A percentile compares a stretch with the other conserved stretches of the same genome.
Evolutionary conservation across 2,113 vertebrate species (phyloP).

Genomic region (Arenaria interpres): DNA sequence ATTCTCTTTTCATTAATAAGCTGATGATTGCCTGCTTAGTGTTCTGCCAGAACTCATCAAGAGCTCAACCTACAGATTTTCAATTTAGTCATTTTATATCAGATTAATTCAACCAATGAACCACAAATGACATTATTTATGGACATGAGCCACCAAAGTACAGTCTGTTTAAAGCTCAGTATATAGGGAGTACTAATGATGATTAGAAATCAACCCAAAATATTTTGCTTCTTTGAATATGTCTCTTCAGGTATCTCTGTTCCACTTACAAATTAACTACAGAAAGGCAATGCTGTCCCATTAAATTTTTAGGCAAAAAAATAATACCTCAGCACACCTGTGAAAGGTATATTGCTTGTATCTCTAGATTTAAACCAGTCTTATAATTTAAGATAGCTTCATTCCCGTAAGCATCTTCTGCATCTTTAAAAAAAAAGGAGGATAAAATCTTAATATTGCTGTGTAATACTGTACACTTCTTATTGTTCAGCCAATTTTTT

Average conservation of each 20-base stretch:
- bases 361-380: not conserved
- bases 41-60: conserved; percentile 48
- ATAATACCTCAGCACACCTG: not conserved
- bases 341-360: not conserved
- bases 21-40: not conserved
- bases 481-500: not conserved
- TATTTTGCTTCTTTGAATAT: conserved; percentile 9
- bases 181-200: not conserved
- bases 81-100: conserved; percentile 56
- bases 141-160: not conserved
- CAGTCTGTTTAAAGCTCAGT: conserved; percentile 21
- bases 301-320: not conserved
- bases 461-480: not conserved
- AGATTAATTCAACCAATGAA: conserved; percentile 56
- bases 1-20: conserved; percentile 39
- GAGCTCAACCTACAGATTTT: conserved; percentile 48
- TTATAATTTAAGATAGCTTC: not conserved
- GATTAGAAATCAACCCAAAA: not conserved
- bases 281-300: not conserved
- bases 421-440: not conserved
- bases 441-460: not conserved
- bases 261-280: not conserved
- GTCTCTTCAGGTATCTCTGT: not conserved
- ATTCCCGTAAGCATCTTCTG: not conserved
- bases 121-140: conserved; percentile 58